Conservation (phyloP, 2,888 invertebrate genomes). For the Resseliella maxima region DNA sequence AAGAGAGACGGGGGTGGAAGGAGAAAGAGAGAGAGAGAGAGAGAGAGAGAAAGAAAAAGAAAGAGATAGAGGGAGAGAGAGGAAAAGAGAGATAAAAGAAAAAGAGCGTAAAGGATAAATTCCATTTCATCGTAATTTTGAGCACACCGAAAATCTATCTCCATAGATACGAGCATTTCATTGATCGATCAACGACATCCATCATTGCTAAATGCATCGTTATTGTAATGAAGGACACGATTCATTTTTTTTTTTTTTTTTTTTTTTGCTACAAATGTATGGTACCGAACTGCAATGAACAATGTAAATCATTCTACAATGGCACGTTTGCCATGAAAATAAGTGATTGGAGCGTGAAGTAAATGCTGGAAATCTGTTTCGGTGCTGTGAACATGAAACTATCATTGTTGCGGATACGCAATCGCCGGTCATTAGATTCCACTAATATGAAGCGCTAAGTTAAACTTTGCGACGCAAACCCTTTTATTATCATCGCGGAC, state of each 20-base stretch:
- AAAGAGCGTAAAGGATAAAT: too few species aligned
- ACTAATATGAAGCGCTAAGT: background rate
- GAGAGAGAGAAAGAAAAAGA: too few species aligned
- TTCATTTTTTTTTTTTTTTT: background rate
- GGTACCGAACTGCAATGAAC: too few species aligned
- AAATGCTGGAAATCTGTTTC: background rate
- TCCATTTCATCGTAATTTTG: background rate
- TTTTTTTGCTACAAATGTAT: too few species aligned
- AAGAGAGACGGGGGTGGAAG: too few species aligned
- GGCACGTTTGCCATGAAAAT: background rate
- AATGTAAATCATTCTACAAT: background rate
- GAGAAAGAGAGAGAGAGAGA: too few species aligned
- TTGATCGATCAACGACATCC: background rate
- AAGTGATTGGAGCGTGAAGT: background rate
- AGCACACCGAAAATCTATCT: background rate
- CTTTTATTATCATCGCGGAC: background rate
- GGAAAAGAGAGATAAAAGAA: too few species aligned
- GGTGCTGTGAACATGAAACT: background rate
- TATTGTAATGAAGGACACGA: background rate
- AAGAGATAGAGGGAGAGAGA: too few species aligned
- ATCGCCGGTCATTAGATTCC: background rate
- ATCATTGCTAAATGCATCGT: background rate
- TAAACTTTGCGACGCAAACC: too few species aligned
- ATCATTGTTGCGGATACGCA: background rate
- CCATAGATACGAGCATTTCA: background rate